Conservation (phyloP, 2,888 invertebrate species). For the Odontomyia ornata region DNA sequence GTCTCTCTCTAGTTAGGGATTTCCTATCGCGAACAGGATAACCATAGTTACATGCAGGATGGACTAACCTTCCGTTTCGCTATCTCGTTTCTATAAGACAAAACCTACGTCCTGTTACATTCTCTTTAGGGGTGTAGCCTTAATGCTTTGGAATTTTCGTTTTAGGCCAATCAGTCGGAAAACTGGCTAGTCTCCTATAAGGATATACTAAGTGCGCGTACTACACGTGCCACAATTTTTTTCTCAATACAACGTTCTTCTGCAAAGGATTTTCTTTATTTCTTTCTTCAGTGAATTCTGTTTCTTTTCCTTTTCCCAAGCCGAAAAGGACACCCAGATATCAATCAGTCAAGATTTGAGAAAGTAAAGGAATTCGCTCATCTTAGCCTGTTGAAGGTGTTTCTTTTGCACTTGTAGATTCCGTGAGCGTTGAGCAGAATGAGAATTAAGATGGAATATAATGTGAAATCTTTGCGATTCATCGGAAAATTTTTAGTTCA, state of each 20-base stretch:
- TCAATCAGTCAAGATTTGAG: not conserved
- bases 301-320: not conserved
- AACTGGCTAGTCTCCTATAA: slow-evolving; percentile 2
- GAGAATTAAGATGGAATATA: not conserved
- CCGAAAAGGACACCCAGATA: slow-evolving; percentile 14
- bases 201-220: not conserved
- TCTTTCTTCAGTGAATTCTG: not conserved
- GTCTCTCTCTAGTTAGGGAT: slow-evolving; percentile 22
- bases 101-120: not conserved
- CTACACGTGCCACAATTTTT: slow-evolving; percentile 28
- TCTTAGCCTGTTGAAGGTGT: slow-evolving; percentile 1
- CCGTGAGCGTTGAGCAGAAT: not conserved
- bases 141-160: not conserved
- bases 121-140: slow-evolving; percentile 23
- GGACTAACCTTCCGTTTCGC: slow-evolving; percentile 2
- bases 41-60: slow-evolving; percentile 7
- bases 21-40: slow-evolving; percentile 31
- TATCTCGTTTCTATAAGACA: not conserved
- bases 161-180: slow-evolving; percentile 41
- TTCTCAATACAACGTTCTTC: not conserved
- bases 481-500: not conserved
- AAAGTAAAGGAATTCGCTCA: not conserved
- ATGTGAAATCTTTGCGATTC: not conserved
- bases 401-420: not conserved
- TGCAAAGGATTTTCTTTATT: not conserved